A percentile compares a stretch with the other conserved stretches of the same genome.
phyloP scores from a whole-genome alignment of 2,797 vertebrate species.

The Lutjanus campechanus region DNA sequence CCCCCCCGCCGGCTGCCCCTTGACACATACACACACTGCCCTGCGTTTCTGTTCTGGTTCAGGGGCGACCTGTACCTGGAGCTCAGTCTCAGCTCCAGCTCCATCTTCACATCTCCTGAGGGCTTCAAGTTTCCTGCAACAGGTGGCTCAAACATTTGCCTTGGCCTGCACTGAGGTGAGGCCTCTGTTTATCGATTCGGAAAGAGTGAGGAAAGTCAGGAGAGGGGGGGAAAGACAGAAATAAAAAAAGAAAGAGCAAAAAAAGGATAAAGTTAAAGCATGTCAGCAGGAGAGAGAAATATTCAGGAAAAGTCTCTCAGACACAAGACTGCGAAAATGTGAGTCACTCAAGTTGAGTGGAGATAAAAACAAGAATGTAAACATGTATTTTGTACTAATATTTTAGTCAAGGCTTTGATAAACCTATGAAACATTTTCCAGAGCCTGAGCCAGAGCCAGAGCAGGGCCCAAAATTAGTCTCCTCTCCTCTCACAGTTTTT shows the following conservation, averaged over 20 bases:
- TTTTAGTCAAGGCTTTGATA: conserved; percentile 59
- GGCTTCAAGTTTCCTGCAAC: conserved; percentile 86
- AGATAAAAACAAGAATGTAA: conserved; percentile 71
- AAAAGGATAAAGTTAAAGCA: conserved; percentile 21
- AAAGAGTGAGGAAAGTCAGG: conserved; percentile 66
- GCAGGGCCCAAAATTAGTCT: conserved; percentile 44
- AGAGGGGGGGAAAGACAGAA: conserved; percentile 59
- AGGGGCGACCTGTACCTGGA: conserved; percentile 77
- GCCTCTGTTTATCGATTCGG: conserved; percentile 86
- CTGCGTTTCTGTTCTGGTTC: conserved; percentile 58
- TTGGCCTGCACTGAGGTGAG: conserved; percentile 85
- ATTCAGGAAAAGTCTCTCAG: conserved; percentile 22
- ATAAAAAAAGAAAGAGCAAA: conserved; percentile 28
- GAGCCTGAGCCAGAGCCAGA: conserved; percentile 49
- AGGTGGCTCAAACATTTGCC: conserved; percentile 91
- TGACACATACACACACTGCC: conserved; percentile 36
- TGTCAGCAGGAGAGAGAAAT: conserved; percentile 47
- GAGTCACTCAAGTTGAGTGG: conserved; percentile 28
- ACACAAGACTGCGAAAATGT: conserved; percentile 29
- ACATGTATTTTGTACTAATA: conserved; percentile 63
- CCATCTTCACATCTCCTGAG: conserved; percentile 83
- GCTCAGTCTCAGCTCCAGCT: conserved; percentile 63
- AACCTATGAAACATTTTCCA: conserved; percentile 73
- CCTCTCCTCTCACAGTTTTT: conserved; percentile 26
- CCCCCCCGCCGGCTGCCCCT: conserved; percentile 5